Percentiles rank a stretch among this genome's conserved stretches.
Evolutionary conservation across 1,140 invertebrate genomes (phyloP).

Genomic region (Lepidurus packardi): DNA sequence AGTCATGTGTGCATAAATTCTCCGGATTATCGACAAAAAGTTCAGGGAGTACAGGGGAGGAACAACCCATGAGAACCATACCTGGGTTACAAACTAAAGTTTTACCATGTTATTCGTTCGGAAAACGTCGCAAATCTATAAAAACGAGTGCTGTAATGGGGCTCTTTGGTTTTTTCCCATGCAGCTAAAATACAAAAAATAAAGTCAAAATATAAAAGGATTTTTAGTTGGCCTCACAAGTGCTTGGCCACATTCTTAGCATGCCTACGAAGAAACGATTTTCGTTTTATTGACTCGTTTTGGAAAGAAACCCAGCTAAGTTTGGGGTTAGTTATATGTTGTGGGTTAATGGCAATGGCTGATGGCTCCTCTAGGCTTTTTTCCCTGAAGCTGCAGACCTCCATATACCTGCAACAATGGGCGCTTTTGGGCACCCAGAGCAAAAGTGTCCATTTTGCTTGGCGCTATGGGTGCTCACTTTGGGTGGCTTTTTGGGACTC

Average conservation of each 20-base stretch:
- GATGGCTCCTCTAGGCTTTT: neutral
- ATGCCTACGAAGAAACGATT: neutral
- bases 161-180: neutral
- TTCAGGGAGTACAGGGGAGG: neutral
- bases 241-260: neutral
- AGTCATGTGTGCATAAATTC: neutral
- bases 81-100: no score
- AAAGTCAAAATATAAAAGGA: neutral
- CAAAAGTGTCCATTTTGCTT: neutral
- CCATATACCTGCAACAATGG: neutral
- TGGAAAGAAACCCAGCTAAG: neutral
- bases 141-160: neutral
- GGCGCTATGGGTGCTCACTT: conserved; percentile 17
- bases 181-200: no score
- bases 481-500: neutral
- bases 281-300: neutral
- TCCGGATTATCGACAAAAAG: neutral
- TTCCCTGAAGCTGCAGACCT: neutral
- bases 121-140: neutral
- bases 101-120: no score
- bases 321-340: conserved; percentile 4
- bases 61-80: neutral
- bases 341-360: conserved; percentile 13
- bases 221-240: neutral
- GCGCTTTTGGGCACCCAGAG: neutral